Base-by-base conservation (phyloP, 2,797 vertebrate genomes). In the Pampus argenteus region DNA sequence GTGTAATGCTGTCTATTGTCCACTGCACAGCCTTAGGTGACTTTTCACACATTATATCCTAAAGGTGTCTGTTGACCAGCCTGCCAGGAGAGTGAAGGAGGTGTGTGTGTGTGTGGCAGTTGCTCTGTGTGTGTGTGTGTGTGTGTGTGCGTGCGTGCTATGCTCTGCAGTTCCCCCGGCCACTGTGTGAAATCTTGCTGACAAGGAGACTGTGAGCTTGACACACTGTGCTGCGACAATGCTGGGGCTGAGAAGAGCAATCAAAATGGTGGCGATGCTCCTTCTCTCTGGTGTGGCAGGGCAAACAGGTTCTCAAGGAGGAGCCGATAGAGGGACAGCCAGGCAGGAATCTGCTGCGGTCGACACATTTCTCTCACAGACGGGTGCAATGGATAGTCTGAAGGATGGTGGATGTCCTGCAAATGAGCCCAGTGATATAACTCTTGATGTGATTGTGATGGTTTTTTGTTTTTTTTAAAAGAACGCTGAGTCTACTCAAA, bases 191-290 rank as follows among this genome's bases (percentile, higher is more conserved):
- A 94, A 94, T 95, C 92, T 93, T 93, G 94, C 95, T 95, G 95
- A 95, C 94, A 93, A 93, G 92, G 90, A 92, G 86, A 88, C 90
- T 88, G 92, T 77, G 90, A 88, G 92, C 89, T 91, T 92, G 92
- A 93, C 92, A 92, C 89, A 86, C 85, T 85, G 89, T 93, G 90
- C 93, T 93, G 94, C 93, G 93, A 94, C 94, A 94, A 90, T 90
- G 88, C 86, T 71, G 88, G 83, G 89, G 91, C 92, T 88, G 87
- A 90, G 91, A 90, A 87, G 92, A 93, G 90, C 93, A 91, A 92
- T 95, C 94, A 95, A 95, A 95, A 95, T 95, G 94, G 94, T 93
- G 94, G 94, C 92, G 81, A 88, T 87, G 90, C 91, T 93, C 89
- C 87, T 91, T 92, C 91, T 89, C 87, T 78, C 88, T 59, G 86